Conservation (phyloP, 2,797 vertebrate genomes). For the Mormyrus hasselquistii region DNA sequence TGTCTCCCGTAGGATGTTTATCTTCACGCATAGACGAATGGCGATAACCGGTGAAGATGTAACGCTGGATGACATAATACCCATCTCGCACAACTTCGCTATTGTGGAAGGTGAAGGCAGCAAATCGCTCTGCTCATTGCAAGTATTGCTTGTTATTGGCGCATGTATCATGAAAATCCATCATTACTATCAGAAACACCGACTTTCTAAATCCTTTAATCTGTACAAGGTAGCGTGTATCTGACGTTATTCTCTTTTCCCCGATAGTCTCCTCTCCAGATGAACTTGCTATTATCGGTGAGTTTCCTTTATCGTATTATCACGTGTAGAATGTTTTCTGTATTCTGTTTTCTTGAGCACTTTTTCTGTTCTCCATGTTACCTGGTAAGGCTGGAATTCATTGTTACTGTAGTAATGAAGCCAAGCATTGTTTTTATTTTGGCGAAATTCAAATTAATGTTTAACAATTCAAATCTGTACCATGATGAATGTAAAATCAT, state of each 20-base stretch:
- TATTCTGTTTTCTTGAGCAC: background rate
- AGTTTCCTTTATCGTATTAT: conserved; percentile 31
- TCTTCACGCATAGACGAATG: conserved; percentile 85
- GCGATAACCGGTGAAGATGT: conserved; percentile 86
- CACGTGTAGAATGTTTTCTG: background rate
- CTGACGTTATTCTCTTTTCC: conserved; percentile 19
- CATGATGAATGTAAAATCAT: background rate
- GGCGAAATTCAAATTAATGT: background rate
- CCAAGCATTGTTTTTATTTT: background rate
- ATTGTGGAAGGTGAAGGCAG: conserved; percentile 74
- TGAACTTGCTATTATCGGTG: conserved; percentile 66
- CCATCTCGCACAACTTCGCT: conserved; percentile 70
- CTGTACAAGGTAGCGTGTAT: background rate
- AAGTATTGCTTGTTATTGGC: background rate
- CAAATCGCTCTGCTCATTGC: background rate
- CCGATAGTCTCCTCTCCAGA: conserved; percentile 63
- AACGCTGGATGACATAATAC: conserved; percentile 74
- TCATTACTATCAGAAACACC: background rate
- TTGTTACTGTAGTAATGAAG: background rate
- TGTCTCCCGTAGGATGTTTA: conserved; percentile 65
- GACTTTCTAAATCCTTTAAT: background rate
- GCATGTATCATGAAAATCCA: background rate
- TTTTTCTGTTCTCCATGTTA: background rate
- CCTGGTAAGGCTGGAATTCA: background rate
- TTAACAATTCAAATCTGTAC: background rate